Evolutionary conservation across 2,113 vertebrate genomes (phyloP).

Genomic region (Pomatorhinus ruficollis): DNA sequence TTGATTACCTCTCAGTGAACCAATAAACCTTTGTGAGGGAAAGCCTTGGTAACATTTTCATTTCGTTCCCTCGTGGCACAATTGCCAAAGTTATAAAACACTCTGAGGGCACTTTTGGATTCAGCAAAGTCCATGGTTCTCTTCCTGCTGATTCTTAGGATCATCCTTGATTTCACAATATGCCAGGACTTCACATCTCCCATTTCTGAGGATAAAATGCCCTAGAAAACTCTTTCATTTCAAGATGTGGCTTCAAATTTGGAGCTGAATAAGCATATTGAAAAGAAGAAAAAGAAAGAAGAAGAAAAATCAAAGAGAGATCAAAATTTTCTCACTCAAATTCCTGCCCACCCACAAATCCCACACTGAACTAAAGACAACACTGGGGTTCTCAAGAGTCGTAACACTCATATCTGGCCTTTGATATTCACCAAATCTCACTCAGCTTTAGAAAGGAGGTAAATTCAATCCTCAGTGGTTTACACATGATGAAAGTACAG

Average conservation of each 20-base stretch:
- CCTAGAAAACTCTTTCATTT: not conserved
- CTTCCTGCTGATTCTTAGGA: not conserved
- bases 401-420: not conserved
- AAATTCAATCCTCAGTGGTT: not conserved
- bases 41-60: not conserved
- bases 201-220: not conserved
- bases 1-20: not conserved
- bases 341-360: not conserved
- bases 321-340: not conserved
- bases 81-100: not conserved
- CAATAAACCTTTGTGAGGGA: not conserved
- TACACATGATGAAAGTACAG: not conserved
- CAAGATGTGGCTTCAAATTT: not conserved
- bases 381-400: not conserved
- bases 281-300: not conserved
- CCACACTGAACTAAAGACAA: not conserved
- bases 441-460: not conserved
- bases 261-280: not conserved
- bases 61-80: fast-evolving
- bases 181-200: not conserved
- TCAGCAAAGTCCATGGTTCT: not conserved
- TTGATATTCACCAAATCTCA: not conserved
- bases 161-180: not conserved
- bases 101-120: not conserved
- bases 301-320: not conserved